These are phyloP conservation scores for Hylomyscus alleni DNA, from an alignment of 2,797 vertebrate genomes.

Conservation along the genomic window DNA sequence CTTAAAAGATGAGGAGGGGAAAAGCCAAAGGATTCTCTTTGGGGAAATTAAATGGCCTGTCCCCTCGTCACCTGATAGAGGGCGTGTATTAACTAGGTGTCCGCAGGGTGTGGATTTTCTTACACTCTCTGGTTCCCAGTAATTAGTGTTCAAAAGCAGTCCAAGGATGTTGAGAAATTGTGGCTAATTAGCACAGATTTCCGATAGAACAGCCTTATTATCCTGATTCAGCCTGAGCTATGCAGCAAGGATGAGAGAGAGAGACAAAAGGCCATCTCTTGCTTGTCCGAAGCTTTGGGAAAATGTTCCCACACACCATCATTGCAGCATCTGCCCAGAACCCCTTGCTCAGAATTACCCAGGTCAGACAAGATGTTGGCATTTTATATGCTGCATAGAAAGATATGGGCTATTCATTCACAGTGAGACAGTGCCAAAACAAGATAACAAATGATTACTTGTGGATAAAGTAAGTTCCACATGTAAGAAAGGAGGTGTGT, in stretches of 20 bases:
- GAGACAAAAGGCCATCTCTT: conserved; percentile 59
- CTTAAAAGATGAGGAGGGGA: conserved; percentile 78
- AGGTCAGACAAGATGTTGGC: background rate
- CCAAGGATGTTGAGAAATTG: conserved; percentile 85
- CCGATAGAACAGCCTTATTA: conserved; percentile 78
- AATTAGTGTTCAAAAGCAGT: conserved; percentile 87
- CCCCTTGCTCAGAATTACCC: background rate
- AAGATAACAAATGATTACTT: background rate
- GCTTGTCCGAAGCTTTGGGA: conserved; percentile 32
- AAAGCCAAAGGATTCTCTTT: conserved; percentile 74
- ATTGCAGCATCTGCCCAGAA: background rate
- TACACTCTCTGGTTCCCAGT: conserved; percentile 85
- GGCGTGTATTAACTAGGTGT: conserved; percentile 49
- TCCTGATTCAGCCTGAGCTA: conserved; percentile 55
- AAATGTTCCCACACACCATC: background rate
- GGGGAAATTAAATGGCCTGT: conserved; percentile 76
- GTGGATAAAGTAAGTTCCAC: background rate
- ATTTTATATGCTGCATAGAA: background rate
- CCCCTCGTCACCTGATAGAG: conserved; percentile 54
- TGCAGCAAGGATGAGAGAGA: conserved; percentile 66
- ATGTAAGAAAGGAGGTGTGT: background rate
- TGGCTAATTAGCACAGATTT: conserved; percentile 86
- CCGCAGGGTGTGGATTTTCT: conserved; percentile 81
- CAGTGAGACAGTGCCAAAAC: background rate
- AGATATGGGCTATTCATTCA: background rate